Conservation (phyloP, 2,888 invertebrate species). For the Philopedon plagiatum region DNA sequence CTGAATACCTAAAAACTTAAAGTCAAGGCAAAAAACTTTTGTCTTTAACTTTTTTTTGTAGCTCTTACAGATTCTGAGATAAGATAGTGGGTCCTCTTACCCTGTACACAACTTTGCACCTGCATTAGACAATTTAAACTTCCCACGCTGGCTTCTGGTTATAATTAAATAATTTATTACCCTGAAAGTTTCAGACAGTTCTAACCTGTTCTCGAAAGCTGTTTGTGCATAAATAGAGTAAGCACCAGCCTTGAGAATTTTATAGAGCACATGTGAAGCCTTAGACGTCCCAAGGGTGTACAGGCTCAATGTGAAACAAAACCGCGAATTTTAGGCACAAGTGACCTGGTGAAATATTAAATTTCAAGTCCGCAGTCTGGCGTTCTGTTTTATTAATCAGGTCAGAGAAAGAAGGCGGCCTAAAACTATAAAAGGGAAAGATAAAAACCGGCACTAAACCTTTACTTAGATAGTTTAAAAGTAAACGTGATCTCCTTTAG, state of each 20-base stretch:
- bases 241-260: constrained; percentile 23
- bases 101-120: neutral
- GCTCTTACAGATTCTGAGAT: too few species aligned
- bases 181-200: constrained; percentile 21
- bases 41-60: too few species aligned
- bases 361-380: constrained; percentile 19
- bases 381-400: constrained; percentile 21
- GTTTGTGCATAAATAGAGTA: constrained; percentile 6
- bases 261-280: constrained; percentile 22
- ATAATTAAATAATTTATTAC: constrained; percentile 28
- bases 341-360: constrained; percentile 40
- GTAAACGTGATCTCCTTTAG: neutral
- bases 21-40: too few species aligned
- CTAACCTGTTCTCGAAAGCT: constrained; percentile 10
- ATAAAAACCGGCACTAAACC: neutral
- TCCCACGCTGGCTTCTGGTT: neutral
- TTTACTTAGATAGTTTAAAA: neutral
- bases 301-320: constrained; percentile 25
- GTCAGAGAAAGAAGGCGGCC: neutral
- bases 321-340: constrained; percentile 28
- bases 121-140: neutral
- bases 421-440: constrained; percentile 11
- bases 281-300: constrained; percentile 16
- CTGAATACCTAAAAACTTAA: too few species aligned
- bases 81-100: too few species aligned